Evolutionary conservation across 1,140 invertebrate genomes (phyloP).

Genomic region (Drosophila pachea): DNA sequence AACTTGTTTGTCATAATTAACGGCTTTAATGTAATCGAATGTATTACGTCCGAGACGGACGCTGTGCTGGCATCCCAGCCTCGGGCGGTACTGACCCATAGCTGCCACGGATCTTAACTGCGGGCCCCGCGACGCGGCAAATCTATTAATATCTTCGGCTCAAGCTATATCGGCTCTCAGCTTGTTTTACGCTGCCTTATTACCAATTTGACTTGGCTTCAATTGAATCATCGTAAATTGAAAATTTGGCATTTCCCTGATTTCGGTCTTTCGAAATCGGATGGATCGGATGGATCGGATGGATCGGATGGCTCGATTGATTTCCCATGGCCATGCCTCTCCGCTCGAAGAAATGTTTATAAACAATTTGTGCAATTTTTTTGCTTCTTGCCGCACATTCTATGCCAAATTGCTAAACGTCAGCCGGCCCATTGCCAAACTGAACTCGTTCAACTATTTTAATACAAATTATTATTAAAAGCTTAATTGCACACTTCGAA

Average conservation of each 20-base stretch:
- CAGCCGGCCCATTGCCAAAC: conserved; percentile 57
- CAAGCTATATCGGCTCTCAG: not conserved
- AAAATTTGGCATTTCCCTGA: not conserved
- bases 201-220: not conserved
- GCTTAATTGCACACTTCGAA: conserved; percentile 54
- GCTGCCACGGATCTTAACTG: too few species aligned
- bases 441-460: conserved; percentile 59
- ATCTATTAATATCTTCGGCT: not conserved
- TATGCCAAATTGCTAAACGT: conserved; percentile 59
- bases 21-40: conserved; percentile 55
- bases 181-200: not conserved
- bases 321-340: too few species aligned
- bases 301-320: too few species aligned
- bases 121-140: not conserved
- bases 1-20: conserved; percentile 60
- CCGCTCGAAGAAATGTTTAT: not conserved
- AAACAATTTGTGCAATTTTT: conserved; percentile 23
- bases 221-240: not conserved
- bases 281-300: too few species aligned
- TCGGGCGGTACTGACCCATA: not conserved
- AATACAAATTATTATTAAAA: conserved; percentile 65
- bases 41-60: conserved; percentile 23
- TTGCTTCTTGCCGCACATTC: conserved; percentile 42
- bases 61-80: not conserved
- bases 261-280: too few species aligned